Percentiles rank a stretch among this genome's conserved stretches.
Evolutionary conservation across 2,113 vertebrate species (phyloP).

Genomic region (Excalfactoria chinensis): DNA sequence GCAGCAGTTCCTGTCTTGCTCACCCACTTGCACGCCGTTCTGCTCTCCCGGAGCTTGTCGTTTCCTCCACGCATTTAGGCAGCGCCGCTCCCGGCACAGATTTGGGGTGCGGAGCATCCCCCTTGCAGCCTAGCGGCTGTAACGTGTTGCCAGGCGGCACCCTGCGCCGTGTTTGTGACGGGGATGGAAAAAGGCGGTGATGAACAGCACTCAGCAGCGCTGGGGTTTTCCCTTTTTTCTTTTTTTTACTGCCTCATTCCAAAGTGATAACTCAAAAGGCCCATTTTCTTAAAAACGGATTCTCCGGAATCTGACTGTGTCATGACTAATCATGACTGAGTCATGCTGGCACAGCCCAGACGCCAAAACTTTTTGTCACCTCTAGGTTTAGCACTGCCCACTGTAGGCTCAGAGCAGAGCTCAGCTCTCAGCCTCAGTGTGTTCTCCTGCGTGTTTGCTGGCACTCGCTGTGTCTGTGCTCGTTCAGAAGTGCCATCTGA

Average conservation of each 20-base stretch:
- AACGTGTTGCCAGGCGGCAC: no score
- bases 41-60: background rate
- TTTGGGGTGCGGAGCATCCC: no score
- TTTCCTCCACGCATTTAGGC: background rate
- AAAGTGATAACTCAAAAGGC: background rate
- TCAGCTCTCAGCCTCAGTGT: background rate
- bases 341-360: background rate
- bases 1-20: background rate
- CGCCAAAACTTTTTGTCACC: background rate
- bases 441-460: background rate
- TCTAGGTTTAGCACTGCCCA: background rate
- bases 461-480: background rate
- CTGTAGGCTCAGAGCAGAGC: background rate
- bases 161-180: rapidly evolving
- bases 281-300: background rate
- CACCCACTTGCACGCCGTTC: background rate
- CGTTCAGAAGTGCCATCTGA: background rate
- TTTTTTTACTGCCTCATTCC: background rate
- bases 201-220: background rate
- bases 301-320: no score
- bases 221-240: background rate
- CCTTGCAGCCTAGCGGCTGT: no score
- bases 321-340: constrained; percentile 14
- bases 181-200: background rate
- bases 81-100: no score